Conservation (phyloP, 2,888 invertebrate species). For the Bombyx huttoni region DNA sequence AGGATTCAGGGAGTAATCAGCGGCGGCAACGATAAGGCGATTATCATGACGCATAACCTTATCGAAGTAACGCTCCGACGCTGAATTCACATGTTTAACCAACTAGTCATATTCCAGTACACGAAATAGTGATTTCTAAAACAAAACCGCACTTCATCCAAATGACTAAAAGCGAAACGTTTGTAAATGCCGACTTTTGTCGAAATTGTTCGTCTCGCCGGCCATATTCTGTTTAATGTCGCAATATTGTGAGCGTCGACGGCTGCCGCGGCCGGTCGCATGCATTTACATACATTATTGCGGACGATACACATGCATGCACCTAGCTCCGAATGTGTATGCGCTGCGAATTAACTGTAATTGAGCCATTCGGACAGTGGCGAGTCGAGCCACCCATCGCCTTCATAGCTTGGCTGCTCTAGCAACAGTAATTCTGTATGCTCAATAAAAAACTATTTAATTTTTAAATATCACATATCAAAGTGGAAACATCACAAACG, state of each 20-base stretch:
- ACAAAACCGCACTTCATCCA: neutral
- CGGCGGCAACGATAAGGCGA: too few species aligned
- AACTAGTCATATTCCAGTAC: neutral
- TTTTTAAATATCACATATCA: too few species aligned
- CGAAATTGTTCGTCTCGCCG: slow-evolving; percentile 62
- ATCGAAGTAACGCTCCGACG: too few species aligned
- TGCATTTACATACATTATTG: slow-evolving; percentile 72
- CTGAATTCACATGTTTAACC: too few species aligned
- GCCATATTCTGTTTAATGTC: slow-evolving; percentile 67
- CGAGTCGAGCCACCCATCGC: slow-evolving; percentile 44
- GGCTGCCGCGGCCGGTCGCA: slow-evolving; percentile 59
- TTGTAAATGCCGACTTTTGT: slow-evolving; percentile 63
- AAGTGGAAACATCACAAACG: too few species aligned
- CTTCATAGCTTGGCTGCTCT: slow-evolving; percentile 36
- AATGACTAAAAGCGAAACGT: slow-evolving; percentile 43
- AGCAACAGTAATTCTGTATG: slow-evolving; percentile 18
- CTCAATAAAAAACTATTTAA: neutral
- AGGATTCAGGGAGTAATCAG: too few species aligned
- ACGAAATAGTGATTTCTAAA: neutral
- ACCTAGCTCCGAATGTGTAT: slow-evolving; percentile 61
- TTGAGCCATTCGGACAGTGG: slow-evolving; percentile 68
- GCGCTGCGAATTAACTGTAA: slow-evolving; percentile 70
- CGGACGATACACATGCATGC: slow-evolving; percentile 62
- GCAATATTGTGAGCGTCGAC: slow-evolving; percentile 66
- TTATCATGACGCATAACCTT: too few species aligned